These are phyloP conservation scores for Gallinago jamesoni DNA, from an alignment of 2,113 vertebrate genomes.

Conservation along the genomic window DNA sequence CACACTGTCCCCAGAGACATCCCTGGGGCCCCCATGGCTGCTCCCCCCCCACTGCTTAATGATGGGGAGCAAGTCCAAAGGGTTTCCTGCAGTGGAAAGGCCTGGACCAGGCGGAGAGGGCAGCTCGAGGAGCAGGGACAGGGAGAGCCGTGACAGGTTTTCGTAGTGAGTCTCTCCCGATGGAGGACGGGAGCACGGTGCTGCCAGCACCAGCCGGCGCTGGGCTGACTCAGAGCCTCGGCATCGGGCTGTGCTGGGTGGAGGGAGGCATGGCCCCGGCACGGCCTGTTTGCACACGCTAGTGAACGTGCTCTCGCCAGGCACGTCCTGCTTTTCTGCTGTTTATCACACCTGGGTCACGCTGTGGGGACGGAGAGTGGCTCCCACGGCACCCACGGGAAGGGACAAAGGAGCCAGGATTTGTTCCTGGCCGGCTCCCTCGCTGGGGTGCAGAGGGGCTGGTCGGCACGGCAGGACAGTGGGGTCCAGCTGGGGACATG, in stretches of 20 bases:
- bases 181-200: background rate
- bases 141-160: background rate
- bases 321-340: background rate
- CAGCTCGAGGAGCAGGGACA: background rate
- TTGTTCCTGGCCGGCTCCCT: background rate
- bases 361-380: rapidly evolving
- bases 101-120: rapidly evolving
- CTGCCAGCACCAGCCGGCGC: background rate
- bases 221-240: background rate
- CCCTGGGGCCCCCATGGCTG: background rate
- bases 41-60: background rate
- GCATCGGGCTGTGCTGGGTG: rapidly evolving
- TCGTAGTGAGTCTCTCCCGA: background rate
- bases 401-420: background rate
- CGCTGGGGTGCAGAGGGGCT: rapidly evolving
- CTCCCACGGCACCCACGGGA: background rate
- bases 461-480: rapidly evolving
- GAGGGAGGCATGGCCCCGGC: background rate
- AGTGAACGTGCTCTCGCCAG: background rate
- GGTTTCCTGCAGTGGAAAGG: background rate
- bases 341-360: background rate
- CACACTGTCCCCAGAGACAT: background rate
- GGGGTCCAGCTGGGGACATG: rapidly evolving
- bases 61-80: background rate
- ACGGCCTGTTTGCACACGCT: background rate